Base-by-base conservation (phyloP, 1,140 invertebrate genomes). In the Macrocentrus cingulum region DNA sequence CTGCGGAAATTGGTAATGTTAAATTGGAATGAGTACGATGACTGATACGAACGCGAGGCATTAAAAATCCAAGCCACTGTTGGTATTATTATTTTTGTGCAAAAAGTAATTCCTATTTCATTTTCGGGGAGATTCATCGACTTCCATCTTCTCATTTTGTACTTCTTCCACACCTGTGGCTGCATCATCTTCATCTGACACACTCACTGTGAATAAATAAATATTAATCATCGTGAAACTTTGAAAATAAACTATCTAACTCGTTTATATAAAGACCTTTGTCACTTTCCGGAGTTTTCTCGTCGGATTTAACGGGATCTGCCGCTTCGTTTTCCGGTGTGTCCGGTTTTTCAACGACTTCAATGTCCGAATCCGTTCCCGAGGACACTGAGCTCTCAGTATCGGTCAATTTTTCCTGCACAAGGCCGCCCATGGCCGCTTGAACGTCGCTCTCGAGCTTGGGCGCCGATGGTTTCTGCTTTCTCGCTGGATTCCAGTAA, bases 401-500 rank as follows among this genome's bases (percentile, higher is more conserved):
- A 23, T 65, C 62, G 7, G 36, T 55, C 8, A 22, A n/a, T 58
- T 61, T 63, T 2, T 15, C n/a, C 11, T 49, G 39, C 2, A 53
- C 54, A 19, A 41, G 6, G 42, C 20, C 9, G 41, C 18, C 2
- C 51, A 16, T 5, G 46, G 25, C 29, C 29, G 62, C 23, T 41
- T 69, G 34, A 51, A 57, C 56, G 72, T 77, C 65, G 55, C 66
- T 42, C 6, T 80, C 75, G 51, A 84, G 69, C 71, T 81, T 83
- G 18, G 92, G 91, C 22, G 91, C 90, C 32, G 82, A 78, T 1
- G 91, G 91, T 37, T 88, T 84, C 68, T 91, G 85, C 74, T 95
- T 95, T 42, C 87, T 82, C 15, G 94, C 88, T 44, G 89, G 87
- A 82, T 97, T 97, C 72, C 89, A 84, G 18, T 81, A 80, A 45